Percentiles rank a stretch among this genome's conserved stretches.
phyloP scores from a whole-genome alignment of 1,140 invertebrate species.

The Euwallacea fornicatus region DNA sequence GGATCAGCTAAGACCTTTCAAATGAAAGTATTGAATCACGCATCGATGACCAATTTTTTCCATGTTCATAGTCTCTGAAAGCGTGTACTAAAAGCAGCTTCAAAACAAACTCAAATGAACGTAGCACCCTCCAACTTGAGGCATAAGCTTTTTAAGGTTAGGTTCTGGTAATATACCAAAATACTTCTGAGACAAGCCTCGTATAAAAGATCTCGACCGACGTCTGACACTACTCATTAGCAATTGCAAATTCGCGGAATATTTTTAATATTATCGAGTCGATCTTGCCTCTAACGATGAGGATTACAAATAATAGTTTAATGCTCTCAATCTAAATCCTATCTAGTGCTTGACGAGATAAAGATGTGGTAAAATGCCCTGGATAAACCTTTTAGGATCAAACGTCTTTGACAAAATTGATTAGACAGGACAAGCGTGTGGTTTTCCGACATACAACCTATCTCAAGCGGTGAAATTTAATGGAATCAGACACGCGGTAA shows the following conservation, averaged over 20 bases:
- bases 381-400: conserved; percentile 21
- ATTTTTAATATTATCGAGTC: neutral
- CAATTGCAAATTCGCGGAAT: neutral
- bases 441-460: conserved; percentile 27
- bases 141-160: too few species aligned
- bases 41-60: too few species aligned
- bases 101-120: too few species aligned
- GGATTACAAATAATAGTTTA: neutral
- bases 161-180: too few species aligned
- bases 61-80: too few species aligned
- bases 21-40: too few species aligned
- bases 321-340: neutral
- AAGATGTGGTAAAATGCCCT: conserved; percentile 6
- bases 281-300: neutral
- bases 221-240: neutral
- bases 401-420: conserved; percentile 26
- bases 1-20: too few species aligned
- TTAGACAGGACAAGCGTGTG: conserved; percentile 30
- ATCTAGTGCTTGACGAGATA: neutral
- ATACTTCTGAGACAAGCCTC: neutral
- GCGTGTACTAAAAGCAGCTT: too few species aligned
- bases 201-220: neutral
- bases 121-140: too few species aligned
- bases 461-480: conserved; percentile 28
- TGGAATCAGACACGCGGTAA: conserved; percentile 28